Conservation (phyloP, 2,888 invertebrate genomes). For the Amblyteles armatorius region DNA sequence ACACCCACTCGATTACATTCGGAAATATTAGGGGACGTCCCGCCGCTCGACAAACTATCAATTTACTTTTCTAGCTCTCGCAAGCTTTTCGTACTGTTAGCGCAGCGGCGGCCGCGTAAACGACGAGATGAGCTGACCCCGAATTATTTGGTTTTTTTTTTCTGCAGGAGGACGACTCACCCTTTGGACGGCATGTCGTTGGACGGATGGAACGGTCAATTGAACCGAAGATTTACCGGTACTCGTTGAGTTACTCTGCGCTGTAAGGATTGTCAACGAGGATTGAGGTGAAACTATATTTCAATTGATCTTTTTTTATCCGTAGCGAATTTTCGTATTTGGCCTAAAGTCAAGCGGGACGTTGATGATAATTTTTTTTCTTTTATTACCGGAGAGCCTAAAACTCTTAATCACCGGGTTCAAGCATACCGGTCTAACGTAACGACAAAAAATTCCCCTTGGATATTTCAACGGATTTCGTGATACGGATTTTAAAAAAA, state of each 20-base stretch:
- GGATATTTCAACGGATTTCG: too few species aligned
- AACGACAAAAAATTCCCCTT: too few species aligned
- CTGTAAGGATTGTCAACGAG: neutral
- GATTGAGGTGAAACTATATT: neutral
- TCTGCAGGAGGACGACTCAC: conserved; percentile 19
- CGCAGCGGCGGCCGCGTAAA: conserved; percentile 53
- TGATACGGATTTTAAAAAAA: neutral
- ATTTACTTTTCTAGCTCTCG: conserved; percentile 80
- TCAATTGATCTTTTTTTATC: neutral
- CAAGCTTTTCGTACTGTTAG: conserved; percentile 48
- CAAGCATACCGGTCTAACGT: too few species aligned
- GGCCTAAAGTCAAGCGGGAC: too few species aligned
- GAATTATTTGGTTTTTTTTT: conserved; percentile 43
- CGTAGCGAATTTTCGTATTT: too few species aligned
- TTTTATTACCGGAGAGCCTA: too few species aligned
- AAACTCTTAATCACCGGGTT: too few species aligned
- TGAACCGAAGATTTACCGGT: conserved; percentile 49
- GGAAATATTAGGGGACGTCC: conserved; percentile 85
- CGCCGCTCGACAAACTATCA: conserved; percentile 84
- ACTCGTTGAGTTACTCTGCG: neutral
- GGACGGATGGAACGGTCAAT: conserved; percentile 43
- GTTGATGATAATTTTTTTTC: too few species aligned
- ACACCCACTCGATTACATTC: conserved; percentile 85
- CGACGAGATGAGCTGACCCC: conserved; percentile 58
- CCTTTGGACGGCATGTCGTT: conserved; percentile 56